Evolutionary conservation across 2,113 vertebrate species (phyloP), one percentile per base, ranked within the genome.

Genomic region (Okapia johnstoni): DNA sequence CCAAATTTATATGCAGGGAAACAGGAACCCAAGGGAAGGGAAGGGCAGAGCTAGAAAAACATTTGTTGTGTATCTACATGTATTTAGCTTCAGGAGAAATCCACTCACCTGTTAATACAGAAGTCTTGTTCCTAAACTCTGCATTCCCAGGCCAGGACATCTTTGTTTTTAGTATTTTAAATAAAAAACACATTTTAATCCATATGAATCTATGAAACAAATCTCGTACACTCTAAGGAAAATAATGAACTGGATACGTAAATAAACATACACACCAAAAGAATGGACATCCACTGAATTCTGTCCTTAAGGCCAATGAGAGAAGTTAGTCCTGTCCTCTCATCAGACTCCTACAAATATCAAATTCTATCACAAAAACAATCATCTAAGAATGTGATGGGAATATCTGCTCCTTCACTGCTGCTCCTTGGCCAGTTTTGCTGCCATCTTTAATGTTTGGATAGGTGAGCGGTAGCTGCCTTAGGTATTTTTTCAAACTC

Each of bases 61-160:
- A 87, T 85, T n/a, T 58, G 50, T 26, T 36, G 46, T 58, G 30
- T 52, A 86, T 79, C 54, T 58, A 10, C 7, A 21, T 16, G 19
- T 25, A 85, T 25, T 93, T 77, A 52, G 46, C 11, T 50, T 89
- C 58, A 52, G n/a, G 73, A 66, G 80, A 92, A 80, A 87, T 52
- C 58, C 28, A 60, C 21, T 48, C 43, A 70, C 33, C 58, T 83
- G 7, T 50, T 63, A 55, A 25, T 14, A 8, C 4, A 13, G 60
- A 13, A 90, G 21, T 70, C 52, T 66, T 36, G 23, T 43, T 87
- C 16, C 30, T 57, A 84, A 80, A 43, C 48, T 77, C 85, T 52
- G 26, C 52, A 30, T 84, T 84, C 36, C 26, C 26, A 17, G 26
- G 16, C 58, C 17, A 86, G 60, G 17, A 55, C 43, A 33, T 21